Conservation (phyloP, 2,797 vertebrate genomes). For the Enteromius unitaeniatus region DNA sequence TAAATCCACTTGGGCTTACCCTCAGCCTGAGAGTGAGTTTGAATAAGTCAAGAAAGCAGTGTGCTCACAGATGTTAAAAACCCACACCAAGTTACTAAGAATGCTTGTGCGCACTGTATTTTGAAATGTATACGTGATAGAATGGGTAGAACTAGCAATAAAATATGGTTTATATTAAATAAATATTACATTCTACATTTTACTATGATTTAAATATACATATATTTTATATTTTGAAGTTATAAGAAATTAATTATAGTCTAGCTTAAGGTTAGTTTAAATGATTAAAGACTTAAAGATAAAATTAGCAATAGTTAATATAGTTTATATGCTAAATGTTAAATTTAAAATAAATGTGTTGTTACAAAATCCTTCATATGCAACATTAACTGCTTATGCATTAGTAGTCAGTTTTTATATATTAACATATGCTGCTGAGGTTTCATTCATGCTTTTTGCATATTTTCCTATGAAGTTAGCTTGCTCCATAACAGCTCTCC, state of each 20-base stretch:
- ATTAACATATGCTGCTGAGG: background rate
- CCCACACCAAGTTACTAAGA: background rate
- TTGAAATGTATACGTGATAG: background rate
- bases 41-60: constrained; percentile 21
- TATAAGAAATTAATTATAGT: background rate
- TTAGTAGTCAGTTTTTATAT: background rate
- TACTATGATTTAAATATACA: background rate
- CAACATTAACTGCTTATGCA: background rate
- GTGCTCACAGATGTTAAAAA: constrained; percentile 35
- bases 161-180: background rate
- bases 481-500: background rate
- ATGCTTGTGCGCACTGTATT: background rate
- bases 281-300: background rate
- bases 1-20: constrained; percentile 26
- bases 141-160: background rate
- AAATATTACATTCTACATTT: background rate
- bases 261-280: background rate
- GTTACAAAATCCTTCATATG: background rate
- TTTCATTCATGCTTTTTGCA: background rate
- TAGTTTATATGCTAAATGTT: background rate
- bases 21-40: constrained; percentile 30
- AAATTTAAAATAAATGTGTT: background rate
- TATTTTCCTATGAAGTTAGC: background rate
- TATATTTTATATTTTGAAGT: background rate
- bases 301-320: background rate